Evolutionary conservation across 2,113 vertebrate species (phyloP).

Genomic region (Anoura caudifer): DNA sequence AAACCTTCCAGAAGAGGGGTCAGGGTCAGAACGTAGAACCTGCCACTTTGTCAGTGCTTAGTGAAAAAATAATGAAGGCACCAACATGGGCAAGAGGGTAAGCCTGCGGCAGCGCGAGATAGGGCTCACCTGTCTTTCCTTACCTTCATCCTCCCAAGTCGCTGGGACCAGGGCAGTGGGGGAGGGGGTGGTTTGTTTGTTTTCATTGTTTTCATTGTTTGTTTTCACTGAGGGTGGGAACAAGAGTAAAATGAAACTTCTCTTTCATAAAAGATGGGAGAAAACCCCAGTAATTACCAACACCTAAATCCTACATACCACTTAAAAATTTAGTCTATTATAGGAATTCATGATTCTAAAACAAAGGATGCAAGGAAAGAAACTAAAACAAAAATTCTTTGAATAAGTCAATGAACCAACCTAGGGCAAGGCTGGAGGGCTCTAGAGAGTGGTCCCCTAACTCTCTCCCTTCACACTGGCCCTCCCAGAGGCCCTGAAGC

Average conservation of each 20-base stretch:
- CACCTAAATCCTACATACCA: neutral
- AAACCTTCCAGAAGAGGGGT: neutral
- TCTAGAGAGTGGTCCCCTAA: neutral
- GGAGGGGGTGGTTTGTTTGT: neutral
- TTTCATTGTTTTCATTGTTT: slow-evolving; percentile 9
- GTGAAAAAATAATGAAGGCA: neutral
- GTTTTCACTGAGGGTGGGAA: neutral
- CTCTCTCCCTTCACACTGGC: neutral
- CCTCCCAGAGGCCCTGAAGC: slow-evolving; percentile 79
- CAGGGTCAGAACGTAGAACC: neutral
- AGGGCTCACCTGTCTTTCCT: neutral
- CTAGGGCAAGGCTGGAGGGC: neutral
- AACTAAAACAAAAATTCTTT: neutral
- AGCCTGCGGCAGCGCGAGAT: neutral
- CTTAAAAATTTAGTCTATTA: neutral
- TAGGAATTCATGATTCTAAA: neutral
- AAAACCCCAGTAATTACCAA: neutral
- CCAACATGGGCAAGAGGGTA: neutral
- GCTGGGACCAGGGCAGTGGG: neutral
- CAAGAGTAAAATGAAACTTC: neutral
- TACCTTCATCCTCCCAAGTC: neutral
- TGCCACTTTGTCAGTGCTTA: neutral
- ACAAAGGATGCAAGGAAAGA: neutral
- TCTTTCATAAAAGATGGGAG: neutral
- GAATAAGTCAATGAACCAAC: neutral